Evolutionary conservation across 1,140 invertebrate genomes (phyloP), one percentile per base, ranked within the genome.

Genomic region (Diorhabda carinulata): DNA sequence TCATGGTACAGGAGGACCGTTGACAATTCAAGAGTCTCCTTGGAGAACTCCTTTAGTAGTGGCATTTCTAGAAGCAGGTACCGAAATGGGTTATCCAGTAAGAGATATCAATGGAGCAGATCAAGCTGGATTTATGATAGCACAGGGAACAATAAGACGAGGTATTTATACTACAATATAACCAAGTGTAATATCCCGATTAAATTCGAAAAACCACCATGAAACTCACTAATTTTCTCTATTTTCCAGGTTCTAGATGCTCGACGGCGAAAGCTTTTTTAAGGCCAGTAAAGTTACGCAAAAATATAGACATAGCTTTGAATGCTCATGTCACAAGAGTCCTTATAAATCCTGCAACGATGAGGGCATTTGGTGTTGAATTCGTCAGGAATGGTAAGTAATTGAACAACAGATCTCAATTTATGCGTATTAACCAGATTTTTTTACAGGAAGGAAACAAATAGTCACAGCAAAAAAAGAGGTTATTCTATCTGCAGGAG

Each of bases 181-280:
- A 25, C 25, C 1, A 25, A 25, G 25, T 25, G 1, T 25, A 25
- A 25, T 25, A 25, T 25, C 25, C 25, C 25, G 25, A 25, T 25
- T 25, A 25, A 25, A 25, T 25, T 25, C 25, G 25, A 1, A 25
- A 25, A 25, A 25, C 25, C 25, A 25, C 25, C 25, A 25, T 25
- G 25, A 25, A 25, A 25, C 25, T 25, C 25, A 25, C 25, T 25
- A 25, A 25, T 25, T 25, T 25, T 25, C 25, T 25, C 25, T 25
- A 25, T 25, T 0, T 60, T 67, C 52, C 40, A 62, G 70, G 95
- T 0, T 90, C 88, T 0, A 84, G 96, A 61, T 98, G 95, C 79
- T 95, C 92, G 70, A 95, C 94, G 5, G 91, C 94, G 0, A 95
- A 95, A 81, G 95, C 93, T 0, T 97, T 96, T 75, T 79, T 97